Conservation (phyloP, 2,888 invertebrate genomes). For the Malthinus flaveolus region DNA sequence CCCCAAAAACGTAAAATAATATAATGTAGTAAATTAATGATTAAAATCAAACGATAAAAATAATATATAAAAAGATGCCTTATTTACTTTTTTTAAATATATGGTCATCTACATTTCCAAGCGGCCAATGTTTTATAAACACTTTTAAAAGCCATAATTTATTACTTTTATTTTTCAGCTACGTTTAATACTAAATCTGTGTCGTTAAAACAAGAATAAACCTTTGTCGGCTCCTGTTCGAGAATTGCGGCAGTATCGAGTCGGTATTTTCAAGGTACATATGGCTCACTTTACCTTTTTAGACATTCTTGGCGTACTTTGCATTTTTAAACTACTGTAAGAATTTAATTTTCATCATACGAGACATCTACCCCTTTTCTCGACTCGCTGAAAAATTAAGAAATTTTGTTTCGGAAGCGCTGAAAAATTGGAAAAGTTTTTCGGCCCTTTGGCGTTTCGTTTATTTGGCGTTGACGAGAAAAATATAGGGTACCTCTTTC, state of each 20-base stretch:
- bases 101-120: slow-evolving; percentile 47
- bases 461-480: background rate
- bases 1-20: background rate
- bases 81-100: slow-evolving; percentile 38
- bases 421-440: too few relatives aligned
- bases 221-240: slow-evolving; percentile 50
- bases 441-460: background rate
- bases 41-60: slow-evolving; percentile 6
- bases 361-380: slow-evolving; percentile 26
- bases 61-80: slow-evolving; percentile 8
- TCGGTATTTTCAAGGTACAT: slow-evolving; percentile 28
- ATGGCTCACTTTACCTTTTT: slow-evolving; percentile 38
- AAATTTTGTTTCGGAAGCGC: background rate
- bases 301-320: slow-evolving; percentile 44
- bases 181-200: slow-evolving; percentile 54
- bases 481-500: too few relatives aligned
- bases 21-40: slow-evolving; percentile 8
- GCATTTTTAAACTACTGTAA: slow-evolving; percentile 55
- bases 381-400: background rate
- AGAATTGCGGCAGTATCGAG: slow-evolving; percentile 34
- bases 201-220: slow-evolving; percentile 49
- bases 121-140: slow-evolving; percentile 52
- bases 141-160: slow-evolving; percentile 52
- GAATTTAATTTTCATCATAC: slow-evolving; percentile 50
- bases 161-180: slow-evolving; percentile 52